Base-by-base conservation (phyloP, 2,113 vertebrate genomes). In the Deroptyus accipitrinus region DNA sequence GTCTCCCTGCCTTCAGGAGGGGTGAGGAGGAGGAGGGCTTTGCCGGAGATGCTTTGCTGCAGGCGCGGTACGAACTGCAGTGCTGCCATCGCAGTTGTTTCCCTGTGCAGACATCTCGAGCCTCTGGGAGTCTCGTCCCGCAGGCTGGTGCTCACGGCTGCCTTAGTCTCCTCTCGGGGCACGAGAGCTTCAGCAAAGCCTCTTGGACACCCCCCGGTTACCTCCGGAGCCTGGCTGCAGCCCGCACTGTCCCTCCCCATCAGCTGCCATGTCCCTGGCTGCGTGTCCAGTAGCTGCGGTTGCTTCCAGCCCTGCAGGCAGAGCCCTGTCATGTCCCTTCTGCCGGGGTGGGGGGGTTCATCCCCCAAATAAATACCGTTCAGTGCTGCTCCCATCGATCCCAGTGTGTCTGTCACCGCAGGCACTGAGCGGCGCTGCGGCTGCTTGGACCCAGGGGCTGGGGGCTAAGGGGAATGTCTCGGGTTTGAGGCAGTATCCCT, bases 211-310 rank as follows among this genome's bases (percentile, higher is more conserved):
- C 25, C 2, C 5, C 19, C 1, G 7, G 24, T 70, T 9, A 2
- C 19, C 0, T 2, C 25, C 0, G 0, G 39, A 7, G 8, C 37
- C 22, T 22, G 55, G 33, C 51, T 0, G 1, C 33, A 57, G 70
- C 78, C 74, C 2, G 3, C 22, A 9, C 20, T 0, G 5, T 80
- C 72, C 39, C 42, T 67, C 66, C 39, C 54, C n/a, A 6, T 0
- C 14, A 44, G 51, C 41, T 1, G 0, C 5, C 1, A 5, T 30
- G 79, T 22, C 86, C 78, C 83, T 73, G 70, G 48, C 77, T 82
- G 24, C 2, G 6, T 41, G 74, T 28, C 79, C 44, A 5, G 67
- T 59, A 77, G 79, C 83, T 0, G 1, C 0, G 1, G 11, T 7
- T 35, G 27, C 51, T 52, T 73, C 79, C 76, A 83, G n/a, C 46